phyloP scores from a whole-genome alignment of 2,888 invertebrate species.

The Drosophila mimetica region DNA sequence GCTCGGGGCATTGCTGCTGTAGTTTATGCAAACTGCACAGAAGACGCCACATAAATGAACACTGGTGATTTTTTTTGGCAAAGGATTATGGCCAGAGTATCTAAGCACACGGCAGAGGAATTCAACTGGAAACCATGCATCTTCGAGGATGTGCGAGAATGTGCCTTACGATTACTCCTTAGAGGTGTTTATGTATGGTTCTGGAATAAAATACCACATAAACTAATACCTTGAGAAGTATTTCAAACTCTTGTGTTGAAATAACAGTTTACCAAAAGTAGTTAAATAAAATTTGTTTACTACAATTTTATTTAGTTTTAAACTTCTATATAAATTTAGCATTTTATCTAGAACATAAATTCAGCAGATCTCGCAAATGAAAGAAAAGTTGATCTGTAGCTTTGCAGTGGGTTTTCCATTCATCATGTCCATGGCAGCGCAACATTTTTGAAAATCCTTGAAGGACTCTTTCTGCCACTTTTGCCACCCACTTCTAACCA shows the following conservation, averaged over 20 bases:
- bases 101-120: constrained; percentile 36
- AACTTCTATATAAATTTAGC: no score
- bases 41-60: constrained; percentile 42
- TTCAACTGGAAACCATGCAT: constrained; percentile 20
- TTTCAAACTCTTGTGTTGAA: no score
- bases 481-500: neutral
- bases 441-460: constrained; percentile 9
- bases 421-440: constrained; percentile 19
- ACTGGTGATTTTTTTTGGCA: constrained; percentile 43
- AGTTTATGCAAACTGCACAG: constrained; percentile 42
- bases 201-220: neutral
- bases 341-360: neutral
- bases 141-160: constrained; percentile 5
- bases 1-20: constrained; percentile 37
- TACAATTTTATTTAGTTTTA: no score
- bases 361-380: neutral
- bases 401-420: constrained; percentile 10
- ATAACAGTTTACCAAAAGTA: no score
- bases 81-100: constrained; percentile 14
- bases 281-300: no score
- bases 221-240: neutral
- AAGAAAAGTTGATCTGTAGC: constrained; percentile 1
- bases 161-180: constrained; percentile 1
- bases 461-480: constrained; percentile 6
- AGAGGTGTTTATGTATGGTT: constrained; percentile 8